Base-by-base conservation (phyloP, 2,797 vertebrate genomes). In the Microctenopoma steveboyesi region DNA sequence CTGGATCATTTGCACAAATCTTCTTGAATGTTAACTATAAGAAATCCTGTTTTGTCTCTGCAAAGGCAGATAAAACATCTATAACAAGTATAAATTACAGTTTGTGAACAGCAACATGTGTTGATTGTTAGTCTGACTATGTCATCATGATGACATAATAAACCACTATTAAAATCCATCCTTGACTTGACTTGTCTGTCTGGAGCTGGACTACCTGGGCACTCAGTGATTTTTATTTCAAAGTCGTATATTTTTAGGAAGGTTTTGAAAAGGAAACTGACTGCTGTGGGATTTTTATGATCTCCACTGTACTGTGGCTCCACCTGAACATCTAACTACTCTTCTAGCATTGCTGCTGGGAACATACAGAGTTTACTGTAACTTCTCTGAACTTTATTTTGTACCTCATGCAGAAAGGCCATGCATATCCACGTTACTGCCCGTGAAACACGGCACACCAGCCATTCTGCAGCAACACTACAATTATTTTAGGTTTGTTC, bases 1-100 rank as follows among this genome's bases (percentile, higher is more conserved):
- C 54, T 60, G 57, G 63, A 71, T 64, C 7, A 82, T 84, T 86
- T 75, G 47, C 49, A 53, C 49, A 83, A 77, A 81, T 69, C 4
- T 64, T 65, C 50, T 18, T 40, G 64, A 81, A 75, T 69, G 35
- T 64, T 53, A 71, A 61, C 45, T 75, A 61, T 73, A 52, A 56
- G 35, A 27, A 55, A 75, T 72, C 9, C 28, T 58, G 50, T 64
- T 76, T 65, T 46, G 76, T 74, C 45, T 57, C 1, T 7, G 7
- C 9, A 8, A 35, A 35, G 33, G 7, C 33, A 35, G 7, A 35
- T 35, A 7, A 35, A 35, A 35, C 3, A 33, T 33, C 7, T 35
- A 35, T 35, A 18, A 18, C 18, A 18, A 18, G 18, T 18, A 18
- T 35, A 35, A 35, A 8, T 16, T 64, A 30, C 43, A 68, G 22